phyloP scores from a whole-genome alignment of 2,888 invertebrate species.

The Ormyrus thymus region DNA sequence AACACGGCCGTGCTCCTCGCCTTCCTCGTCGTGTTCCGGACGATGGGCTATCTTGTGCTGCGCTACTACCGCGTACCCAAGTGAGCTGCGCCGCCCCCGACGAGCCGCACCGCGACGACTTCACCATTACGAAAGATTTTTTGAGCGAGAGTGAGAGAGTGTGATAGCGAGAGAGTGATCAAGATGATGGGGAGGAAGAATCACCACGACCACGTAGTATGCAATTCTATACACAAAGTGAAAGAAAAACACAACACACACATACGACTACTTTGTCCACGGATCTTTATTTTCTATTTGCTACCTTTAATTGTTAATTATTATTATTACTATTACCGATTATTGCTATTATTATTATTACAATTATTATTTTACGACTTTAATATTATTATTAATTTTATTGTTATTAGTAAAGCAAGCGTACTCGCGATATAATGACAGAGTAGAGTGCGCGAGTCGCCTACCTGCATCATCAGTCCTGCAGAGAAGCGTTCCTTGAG shows the following conservation, averaged over 20 bases:
- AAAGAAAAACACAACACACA: conserved; percentile 41
- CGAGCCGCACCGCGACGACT: not conserved
- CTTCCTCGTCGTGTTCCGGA: conserved; percentile 83
- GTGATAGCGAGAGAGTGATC: conserved; percentile 21
- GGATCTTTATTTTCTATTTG: conserved; percentile 60
- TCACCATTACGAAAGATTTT: conserved; percentile 4
- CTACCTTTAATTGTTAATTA: conserved; percentile 52
- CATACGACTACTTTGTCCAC: conserved; percentile 43
- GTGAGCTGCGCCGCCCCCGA: conserved; percentile 66
- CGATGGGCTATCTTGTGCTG: conserved; percentile 84
- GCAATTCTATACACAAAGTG: conserved; percentile 60
- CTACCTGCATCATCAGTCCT: not conserved
- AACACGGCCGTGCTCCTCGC: conserved; percentile 83
- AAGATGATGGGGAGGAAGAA: conserved; percentile 53
- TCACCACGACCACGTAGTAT: conserved; percentile 64
- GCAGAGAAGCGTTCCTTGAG: too few relatives aligned
- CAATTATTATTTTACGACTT: conserved; percentile 46
- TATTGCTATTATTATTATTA: conserved; percentile 57
- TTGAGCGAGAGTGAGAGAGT: conserved; percentile 22
- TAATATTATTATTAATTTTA: conserved; percentile 44
- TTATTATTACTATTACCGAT: conserved; percentile 50
- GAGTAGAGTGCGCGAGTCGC: conserved; percentile 32
- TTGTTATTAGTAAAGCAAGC: conserved; percentile 39
- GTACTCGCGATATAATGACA: conserved; percentile 17
- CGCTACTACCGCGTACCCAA: conserved; percentile 83